Conservation (phyloP, 2,113 vertebrate genomes). For the Calypte anna region DNA sequence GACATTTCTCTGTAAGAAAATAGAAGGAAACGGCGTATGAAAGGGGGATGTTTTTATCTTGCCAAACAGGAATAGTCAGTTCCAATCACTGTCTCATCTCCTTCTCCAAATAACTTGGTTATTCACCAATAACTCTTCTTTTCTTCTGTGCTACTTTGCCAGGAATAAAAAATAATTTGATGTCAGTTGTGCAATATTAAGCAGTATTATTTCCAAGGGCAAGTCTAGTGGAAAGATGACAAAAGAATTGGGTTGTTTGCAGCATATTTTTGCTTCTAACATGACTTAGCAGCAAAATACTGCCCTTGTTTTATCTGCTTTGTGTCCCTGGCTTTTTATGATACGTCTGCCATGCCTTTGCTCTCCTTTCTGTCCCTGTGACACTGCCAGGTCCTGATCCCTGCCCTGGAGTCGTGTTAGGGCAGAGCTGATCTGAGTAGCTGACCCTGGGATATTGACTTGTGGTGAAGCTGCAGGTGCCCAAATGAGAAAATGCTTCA, state of each 20-base stretch:
- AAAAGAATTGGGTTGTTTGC: constrained; percentile 43
- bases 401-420: background rate
- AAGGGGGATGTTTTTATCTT: constrained; percentile 58
- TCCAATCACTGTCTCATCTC: constrained; percentile 41
- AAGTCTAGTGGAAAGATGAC: constrained; percentile 43
- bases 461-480: background rate
- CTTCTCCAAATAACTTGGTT: background rate
- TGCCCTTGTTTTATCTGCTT: background rate
- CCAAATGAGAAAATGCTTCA: background rate
- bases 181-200: constrained; percentile 9
- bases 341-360: background rate
- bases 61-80: constrained; percentile 50
- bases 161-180: constrained; percentile 27
- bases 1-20: constrained; percentile 51
- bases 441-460: background rate
- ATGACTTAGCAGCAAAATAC: background rate
- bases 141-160: background rate
- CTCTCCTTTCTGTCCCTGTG: background rate
- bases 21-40: constrained; percentile 28
- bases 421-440: background rate
- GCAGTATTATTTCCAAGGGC: constrained; percentile 47
- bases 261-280: background rate
- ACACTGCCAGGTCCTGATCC: background rate
- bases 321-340: background rate
- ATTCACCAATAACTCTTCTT: constrained; percentile 3